Evolutionary conservation across 2,797 vertebrate species (phyloP), one percentile per base, ranked within the genome.

Genomic region (Phylloscopus collybita): DNA sequence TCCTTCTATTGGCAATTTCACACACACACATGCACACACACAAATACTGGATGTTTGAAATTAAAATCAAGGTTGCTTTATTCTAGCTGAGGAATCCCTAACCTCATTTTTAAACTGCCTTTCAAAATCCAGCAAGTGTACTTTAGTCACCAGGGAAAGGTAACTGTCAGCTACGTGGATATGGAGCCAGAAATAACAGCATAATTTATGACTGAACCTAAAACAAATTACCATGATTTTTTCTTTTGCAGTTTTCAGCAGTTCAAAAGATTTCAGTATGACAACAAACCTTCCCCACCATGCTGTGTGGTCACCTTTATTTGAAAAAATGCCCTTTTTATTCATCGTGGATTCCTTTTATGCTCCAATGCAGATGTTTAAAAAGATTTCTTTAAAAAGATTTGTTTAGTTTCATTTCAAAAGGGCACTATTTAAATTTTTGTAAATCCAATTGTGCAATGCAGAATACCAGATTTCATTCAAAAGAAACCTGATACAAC

Each of bases 41-140:
- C 19, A 9, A 72, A 54, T 38, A 64, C 25, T 47, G 12, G 26
- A 22, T 40, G 17, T 79, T 65, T 65, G 40, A 91, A 93, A 90
- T 66, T 27, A 86, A 90, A 90, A 90, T 75, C 65, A 45, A 54
- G 16, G 66, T 62, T 61, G 36, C 11, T 90, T 96, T 95, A 72
- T 66, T 60, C 36, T 34, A 79, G 61, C 32, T 51, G 30, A 81
- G 59, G 45, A 27, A 82, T 86, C 34, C 61, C 69, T 69, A 86
- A 75, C 50, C 59, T 82, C 22, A 30, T 79, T 91, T 93, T 79
- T 80, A 65, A 65, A 49, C 40, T 53, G 44, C n/a, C 26, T 90
- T 80, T 90, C 72, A 76, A 72, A 93, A 86, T 70, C 40, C 74
- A 89, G 51, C 20, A 73, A 56, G 45, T 34, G 14, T 49, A 34